Evolutionary conservation across 2,113 vertebrate species (phyloP).

Genomic region (Columba livia): DNA sequence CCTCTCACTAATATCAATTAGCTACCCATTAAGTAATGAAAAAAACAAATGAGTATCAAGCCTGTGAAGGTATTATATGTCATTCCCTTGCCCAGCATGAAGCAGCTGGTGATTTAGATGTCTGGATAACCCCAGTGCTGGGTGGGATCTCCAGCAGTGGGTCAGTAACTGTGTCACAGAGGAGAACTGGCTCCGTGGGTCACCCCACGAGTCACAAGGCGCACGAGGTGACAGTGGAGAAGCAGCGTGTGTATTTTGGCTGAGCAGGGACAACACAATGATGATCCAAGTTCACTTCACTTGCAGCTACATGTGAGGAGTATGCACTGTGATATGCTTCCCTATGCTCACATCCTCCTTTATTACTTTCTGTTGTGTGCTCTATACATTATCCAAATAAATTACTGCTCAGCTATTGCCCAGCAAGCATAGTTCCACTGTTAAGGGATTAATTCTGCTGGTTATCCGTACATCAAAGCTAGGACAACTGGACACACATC

Average conservation of each 20-base stretch:
- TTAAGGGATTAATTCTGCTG: background rate
- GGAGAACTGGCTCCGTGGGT: background rate
- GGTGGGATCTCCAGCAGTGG: background rate
- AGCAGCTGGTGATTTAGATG: background rate
- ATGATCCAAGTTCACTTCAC: background rate
- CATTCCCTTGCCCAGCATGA: background rate
- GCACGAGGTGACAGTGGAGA: background rate
- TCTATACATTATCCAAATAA: background rate
- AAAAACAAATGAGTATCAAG: background rate
- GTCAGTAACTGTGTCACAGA: rapidly evolving
- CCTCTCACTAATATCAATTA: background rate
- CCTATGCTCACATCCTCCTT: background rate
- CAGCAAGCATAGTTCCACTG: background rate
- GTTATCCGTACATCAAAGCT: background rate
- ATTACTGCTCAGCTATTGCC: background rate
- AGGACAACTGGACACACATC: background rate
- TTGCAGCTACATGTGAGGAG: background rate
- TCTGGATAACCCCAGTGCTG: background rate
- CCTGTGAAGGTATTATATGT: background rate
- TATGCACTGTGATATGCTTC: background rate
- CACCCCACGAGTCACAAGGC: rapidly evolving
- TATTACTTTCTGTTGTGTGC: background rate
- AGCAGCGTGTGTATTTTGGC: background rate
- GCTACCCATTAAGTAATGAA: background rate
- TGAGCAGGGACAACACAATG: background rate